phyloP scores from a whole-genome alignment of 2,888 invertebrate genomes.

The Baccha elongata region DNA sequence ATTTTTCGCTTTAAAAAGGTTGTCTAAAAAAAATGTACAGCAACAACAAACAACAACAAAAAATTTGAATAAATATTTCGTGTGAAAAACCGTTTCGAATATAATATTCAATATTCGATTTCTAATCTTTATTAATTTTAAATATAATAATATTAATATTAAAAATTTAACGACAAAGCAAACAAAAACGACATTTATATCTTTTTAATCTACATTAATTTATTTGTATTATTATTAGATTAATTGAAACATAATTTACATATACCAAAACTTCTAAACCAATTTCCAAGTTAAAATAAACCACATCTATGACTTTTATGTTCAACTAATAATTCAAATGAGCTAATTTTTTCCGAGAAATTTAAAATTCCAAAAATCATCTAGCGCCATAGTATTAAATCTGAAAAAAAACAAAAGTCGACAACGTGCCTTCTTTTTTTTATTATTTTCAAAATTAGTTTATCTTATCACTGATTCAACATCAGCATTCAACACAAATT shows the following conservation, averaged over 20 bases:
- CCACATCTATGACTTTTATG: not conserved
- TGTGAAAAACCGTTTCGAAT: too few relatives aligned
- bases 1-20: too few relatives aligned
- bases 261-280: not conserved
- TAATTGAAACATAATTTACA: not conserved
- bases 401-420: conserved; percentile 9
- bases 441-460: conserved; percentile 46
- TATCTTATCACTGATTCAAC: conserved; percentile 61
- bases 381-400: conserved; percentile 10
- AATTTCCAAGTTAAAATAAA: not conserved
- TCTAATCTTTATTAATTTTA: too few relatives aligned
- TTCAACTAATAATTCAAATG: not conserved
- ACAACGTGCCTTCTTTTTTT: conserved; percentile 2
- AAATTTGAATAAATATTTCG: too few relatives aligned
- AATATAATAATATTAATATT: too few relatives aligned
- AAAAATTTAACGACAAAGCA: too few relatives aligned
- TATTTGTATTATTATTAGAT: conserved; percentile 11
- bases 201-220: not conserved
- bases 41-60: too few relatives aligned
- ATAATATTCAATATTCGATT: too few relatives aligned
- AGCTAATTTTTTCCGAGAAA: not conserved
- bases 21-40: too few relatives aligned
- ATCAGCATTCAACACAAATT: conserved; percentile 56
- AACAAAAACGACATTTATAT: not conserved
- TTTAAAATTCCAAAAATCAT: not conserved